A percentile compares a stretch with the other conserved stretches of the same genome.
phyloP scores from a whole-genome alignment of 2,797 vertebrate genomes.

The Acrossocheilus wenchowensis region DNA sequence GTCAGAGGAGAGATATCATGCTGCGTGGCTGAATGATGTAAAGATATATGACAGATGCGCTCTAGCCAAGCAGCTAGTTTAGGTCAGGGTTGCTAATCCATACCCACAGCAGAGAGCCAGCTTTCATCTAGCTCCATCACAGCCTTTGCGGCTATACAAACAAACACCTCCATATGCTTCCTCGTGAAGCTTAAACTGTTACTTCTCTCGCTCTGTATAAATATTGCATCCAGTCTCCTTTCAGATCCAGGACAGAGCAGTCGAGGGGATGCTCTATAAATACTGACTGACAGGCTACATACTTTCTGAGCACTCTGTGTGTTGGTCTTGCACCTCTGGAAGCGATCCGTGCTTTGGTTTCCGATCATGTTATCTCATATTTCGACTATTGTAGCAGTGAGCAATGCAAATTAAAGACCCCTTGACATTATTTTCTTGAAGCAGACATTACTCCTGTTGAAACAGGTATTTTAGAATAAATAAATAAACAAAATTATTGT shows the following conservation, averaged over 20 bases:
- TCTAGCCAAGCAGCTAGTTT: slow-evolving; percentile 39
- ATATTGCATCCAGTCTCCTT: slow-evolving; percentile 74
- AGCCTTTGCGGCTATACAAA: slow-evolving; percentile 62
- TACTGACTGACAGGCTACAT: slow-evolving; percentile 74
- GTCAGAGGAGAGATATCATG: slow-evolving; percentile 12
- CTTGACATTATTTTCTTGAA: not conserved
- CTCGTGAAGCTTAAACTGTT: slow-evolving; percentile 57
- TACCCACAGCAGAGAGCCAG: slow-evolving; percentile 50
- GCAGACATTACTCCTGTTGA: not conserved
- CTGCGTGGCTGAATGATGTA: slow-evolving; percentile 46
- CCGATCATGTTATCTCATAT: slow-evolving; percentile 13
- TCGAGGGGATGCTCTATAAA: slow-evolving; percentile 78
- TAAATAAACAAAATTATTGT: not conserved
- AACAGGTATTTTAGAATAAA: not conserved
- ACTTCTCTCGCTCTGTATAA: slow-evolving; percentile 70
- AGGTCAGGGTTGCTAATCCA: slow-evolving; percentile 23
- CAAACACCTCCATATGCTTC: slow-evolving; percentile 61
- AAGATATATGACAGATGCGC: slow-evolving; percentile 32
- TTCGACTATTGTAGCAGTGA: not conserved
- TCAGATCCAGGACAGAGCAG: slow-evolving; percentile 74
- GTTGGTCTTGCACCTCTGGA: slow-evolving; percentile 56
- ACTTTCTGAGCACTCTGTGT: slow-evolving; percentile 71
- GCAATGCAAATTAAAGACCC: not conserved
- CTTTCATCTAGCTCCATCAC: slow-evolving; percentile 62
- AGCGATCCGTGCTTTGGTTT: slow-evolving; percentile 1